A percentile compares a stretch with the other conserved stretches of the same genome.
These are phyloP conservation scores for Hypocryptadius cinnamomeus DNA, from an alignment of 2,113 vertebrate species.

Conservation along the genomic window DNA sequence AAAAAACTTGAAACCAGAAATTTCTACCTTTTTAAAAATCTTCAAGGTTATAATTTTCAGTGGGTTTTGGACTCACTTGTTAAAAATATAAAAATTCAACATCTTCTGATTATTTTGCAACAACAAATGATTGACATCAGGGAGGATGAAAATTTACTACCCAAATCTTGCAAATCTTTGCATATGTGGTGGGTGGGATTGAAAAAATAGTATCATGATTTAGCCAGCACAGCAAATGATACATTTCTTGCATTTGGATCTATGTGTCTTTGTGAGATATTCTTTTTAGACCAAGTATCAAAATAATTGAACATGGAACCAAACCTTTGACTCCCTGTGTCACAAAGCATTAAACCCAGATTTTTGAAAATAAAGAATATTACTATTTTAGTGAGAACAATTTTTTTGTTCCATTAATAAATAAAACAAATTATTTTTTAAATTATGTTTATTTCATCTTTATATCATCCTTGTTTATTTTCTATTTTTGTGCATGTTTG, in stretches of 20 bases:
- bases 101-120: not conserved
- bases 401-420: not conserved
- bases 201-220: not conserved
- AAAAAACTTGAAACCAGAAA: not conserved
- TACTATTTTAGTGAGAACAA: not conserved
- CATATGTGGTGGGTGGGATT: not conserved
- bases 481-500: not conserved
- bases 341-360: not conserved
- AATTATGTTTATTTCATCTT: not conserved
- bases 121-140: not conserved
- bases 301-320: not conserved
- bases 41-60: not conserved
- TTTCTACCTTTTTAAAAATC: not conserved
- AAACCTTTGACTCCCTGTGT: not conserved
- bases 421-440: not conserved
- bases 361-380: not conserved
- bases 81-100: not conserved
- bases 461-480: not conserved
- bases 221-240: not conserved
- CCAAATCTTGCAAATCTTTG: not conserved
- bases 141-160: not conserved
- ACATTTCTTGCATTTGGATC: not conserved
- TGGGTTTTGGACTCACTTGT: not conserved
- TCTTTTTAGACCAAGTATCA: not conserved
- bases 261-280: not conserved